phyloP scores from a whole-genome alignment of 2,113 vertebrate genomes.

The Marmota monax region DNA sequence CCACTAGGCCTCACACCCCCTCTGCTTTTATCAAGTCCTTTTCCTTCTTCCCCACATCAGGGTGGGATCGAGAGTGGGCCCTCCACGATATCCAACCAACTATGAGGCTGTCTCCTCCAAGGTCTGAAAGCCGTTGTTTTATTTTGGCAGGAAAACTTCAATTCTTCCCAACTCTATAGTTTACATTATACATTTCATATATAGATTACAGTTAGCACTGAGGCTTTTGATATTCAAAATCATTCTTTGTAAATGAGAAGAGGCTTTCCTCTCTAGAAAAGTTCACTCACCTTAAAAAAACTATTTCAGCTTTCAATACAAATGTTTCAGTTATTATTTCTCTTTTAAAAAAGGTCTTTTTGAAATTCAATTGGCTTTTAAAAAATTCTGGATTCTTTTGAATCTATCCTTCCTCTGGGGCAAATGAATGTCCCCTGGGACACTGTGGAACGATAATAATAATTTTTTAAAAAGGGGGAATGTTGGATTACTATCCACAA shows the following conservation, averaged over 20 bases:
- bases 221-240: slow-evolving; percentile 53
- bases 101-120: background rate
- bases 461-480: background rate
- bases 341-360: background rate
- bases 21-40: background rate
- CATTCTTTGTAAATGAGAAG: slow-evolving; percentile 37
- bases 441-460: slow-evolving; percentile 4
- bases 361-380: slow-evolving; percentile 53
- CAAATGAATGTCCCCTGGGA: slow-evolving; percentile 24
- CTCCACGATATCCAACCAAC: background rate
- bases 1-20: background rate
- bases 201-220: background rate
- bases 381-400: background rate
- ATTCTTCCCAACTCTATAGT: background rate
- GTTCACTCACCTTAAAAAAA: slow-evolving; percentile 39
- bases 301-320: slow-evolving; percentile 37
- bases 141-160: slow-evolving; percentile 15
- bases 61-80: background rate
- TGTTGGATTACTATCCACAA: background rate
- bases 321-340: slow-evolving; percentile 13
- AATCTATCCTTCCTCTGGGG: slow-evolving; percentile 12
- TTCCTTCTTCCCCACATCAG: background rate
- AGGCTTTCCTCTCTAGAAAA: slow-evolving; percentile 20
- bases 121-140: background rate
- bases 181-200: background rate